Evolutionary conservation across 2,888 invertebrate species (phyloP).

Genomic region (Zonitis immaculata): DNA sequence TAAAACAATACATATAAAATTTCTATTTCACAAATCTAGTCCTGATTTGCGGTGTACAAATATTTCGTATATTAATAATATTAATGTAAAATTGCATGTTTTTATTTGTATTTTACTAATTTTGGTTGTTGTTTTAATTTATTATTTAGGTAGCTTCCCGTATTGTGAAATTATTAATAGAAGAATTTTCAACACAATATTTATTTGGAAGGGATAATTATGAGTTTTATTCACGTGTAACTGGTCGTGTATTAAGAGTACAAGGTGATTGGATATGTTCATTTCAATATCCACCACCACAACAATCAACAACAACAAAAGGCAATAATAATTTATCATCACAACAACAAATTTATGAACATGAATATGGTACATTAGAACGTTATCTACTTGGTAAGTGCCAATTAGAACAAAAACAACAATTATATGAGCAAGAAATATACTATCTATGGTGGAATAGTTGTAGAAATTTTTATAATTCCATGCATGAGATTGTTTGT

Average conservation of each 20-base stretch:
- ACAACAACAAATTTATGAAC: slow-evolving; percentile 56
- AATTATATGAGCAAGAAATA: neutral
- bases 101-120: too few relatives aligned
- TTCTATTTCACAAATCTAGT: too few relatives aligned
- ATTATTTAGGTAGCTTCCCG: slow-evolving; percentile 84
- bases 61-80: too few relatives aligned
- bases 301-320: slow-evolving; percentile 50
- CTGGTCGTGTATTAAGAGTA: slow-evolving; percentile 85
- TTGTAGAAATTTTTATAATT: neutral
- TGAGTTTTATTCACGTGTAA: slow-evolving; percentile 92
- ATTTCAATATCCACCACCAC: slow-evolving; percentile 79
- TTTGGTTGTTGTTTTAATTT: too few relatives aligned
- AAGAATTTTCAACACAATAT: slow-evolving; percentile 93
- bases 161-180: slow-evolving; percentile 95
- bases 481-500: slow-evolving; percentile 4
- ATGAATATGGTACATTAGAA: slow-evolving; percentile 52
- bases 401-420: neutral
- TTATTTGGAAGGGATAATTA: slow-evolving; percentile 93
- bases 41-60: too few relatives aligned
- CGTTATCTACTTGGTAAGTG: slow-evolving; percentile 46
- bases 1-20: too few relatives aligned
- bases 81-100: too few relatives aligned
- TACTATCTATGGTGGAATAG: neutral
- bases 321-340: slow-evolving; percentile 10
- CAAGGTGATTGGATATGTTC: slow-evolving; percentile 96